A percentile compares a stretch with the other conserved stretches of the same genome.
phyloP scores from a whole-genome alignment of 2,888 invertebrate species.

The Mechanitis messenoides region DNA sequence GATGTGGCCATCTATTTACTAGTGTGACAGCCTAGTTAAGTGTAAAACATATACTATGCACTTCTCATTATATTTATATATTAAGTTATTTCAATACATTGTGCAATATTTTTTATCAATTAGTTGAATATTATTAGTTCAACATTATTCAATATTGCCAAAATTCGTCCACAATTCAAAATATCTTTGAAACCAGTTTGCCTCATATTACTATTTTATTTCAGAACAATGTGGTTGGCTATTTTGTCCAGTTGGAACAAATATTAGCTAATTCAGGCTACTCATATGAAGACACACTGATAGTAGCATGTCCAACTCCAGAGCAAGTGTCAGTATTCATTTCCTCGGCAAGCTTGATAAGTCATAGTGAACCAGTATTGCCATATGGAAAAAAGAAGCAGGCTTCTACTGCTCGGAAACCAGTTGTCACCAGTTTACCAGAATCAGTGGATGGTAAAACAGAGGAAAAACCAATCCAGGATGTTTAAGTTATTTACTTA shows the following conservation, averaged over 20 bases:
- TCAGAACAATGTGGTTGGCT: conserved; percentile 91
- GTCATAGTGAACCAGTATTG: conserved; percentile 63
- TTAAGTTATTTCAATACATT: no score
- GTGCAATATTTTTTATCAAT: not conserved
- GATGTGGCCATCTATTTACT: no score
- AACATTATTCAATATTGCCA: no score
- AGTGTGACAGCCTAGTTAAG: no score
- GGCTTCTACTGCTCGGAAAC: conserved; percentile 49
- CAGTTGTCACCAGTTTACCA: conserved; percentile 52
- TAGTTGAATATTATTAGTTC: no score
- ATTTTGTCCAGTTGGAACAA: conserved; percentile 90
- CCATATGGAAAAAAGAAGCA: conserved; percentile 66
- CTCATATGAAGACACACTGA: conserved; percentile 85
- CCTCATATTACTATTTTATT: conserved; percentile 34
- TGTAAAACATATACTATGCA: no score
- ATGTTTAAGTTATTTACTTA: conserved; percentile 4
- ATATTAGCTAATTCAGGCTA: conserved; percentile 85
- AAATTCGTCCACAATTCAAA: no score
- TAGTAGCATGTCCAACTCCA: conserved; percentile 93
- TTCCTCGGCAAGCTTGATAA: conserved; percentile 85
- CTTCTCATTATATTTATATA: no score
- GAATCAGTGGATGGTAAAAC: conserved; percentile 35
- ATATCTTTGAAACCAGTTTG: not conserved
- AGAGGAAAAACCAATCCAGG: conserved; percentile 23
- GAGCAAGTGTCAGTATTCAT: conserved; percentile 95